phyloP scores from a whole-genome alignment of 2,113 vertebrate species.

The Abramis brama region DNA sequence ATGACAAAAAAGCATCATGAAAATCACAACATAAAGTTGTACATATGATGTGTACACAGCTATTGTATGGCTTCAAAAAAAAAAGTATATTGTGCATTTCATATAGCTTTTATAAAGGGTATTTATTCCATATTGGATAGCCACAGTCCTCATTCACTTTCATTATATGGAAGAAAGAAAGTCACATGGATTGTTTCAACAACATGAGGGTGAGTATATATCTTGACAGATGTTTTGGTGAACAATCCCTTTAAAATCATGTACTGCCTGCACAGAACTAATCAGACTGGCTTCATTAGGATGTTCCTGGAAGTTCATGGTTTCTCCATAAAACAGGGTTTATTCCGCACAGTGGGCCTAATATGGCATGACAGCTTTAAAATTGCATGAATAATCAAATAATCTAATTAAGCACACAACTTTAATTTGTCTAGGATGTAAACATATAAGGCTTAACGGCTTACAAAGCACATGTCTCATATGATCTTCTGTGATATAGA shows the following conservation, averaged over 20 bases:
- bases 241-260: background rate
- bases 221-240: background rate
- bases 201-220: background rate
- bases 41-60: background rate
- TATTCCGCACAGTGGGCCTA: constrained; percentile 27
- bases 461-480: constrained; percentile 28
- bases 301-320: constrained; percentile 1
- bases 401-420: constrained; percentile 47
- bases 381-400: constrained; percentile 50
- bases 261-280: background rate
- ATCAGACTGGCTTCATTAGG: constrained; percentile 25
- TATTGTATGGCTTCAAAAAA: background rate
- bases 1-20: background rate
- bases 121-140: background rate
- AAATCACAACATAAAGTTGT: background rate
- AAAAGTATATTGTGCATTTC: background rate
- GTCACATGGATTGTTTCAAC: background rate
- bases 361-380: constrained; percentile 37
- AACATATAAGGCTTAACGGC: constrained; percentile 21
- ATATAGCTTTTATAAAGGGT: background rate
- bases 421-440: constrained; percentile 40
- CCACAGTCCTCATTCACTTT: background rate
- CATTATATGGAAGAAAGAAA: background rate
- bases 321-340: constrained; percentile 21
- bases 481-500: constrained; percentile 36